These are phyloP conservation scores for Tipula confusa DNA, from an alignment of 2,888 invertebrate genomes.

Conservation along the genomic window DNA sequence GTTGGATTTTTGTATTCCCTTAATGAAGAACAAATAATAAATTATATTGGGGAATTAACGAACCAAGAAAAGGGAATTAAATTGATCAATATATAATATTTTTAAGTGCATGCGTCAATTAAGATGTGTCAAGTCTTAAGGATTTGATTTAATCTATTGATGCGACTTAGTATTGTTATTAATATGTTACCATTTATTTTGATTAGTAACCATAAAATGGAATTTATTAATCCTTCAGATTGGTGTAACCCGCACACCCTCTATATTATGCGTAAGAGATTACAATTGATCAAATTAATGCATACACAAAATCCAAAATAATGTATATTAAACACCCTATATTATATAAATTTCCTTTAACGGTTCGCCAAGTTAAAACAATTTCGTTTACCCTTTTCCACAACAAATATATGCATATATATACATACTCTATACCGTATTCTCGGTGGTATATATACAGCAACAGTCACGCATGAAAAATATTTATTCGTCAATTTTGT, in stretches of 20 bases:
- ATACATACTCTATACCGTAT: not conserved
- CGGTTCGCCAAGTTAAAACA: constrained; percentile 3
- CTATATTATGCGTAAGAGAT: not conserved
- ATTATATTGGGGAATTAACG: not conserved
- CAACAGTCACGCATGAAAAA: constrained; percentile 25
- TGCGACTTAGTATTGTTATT: not conserved
- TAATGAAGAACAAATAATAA: not conserved
- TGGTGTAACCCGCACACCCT: not conserved
- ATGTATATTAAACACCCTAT: not conserved
- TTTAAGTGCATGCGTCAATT: not conserved
- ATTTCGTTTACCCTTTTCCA: not conserved
- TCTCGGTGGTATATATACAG: not conserved
- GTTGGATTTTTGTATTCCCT: not conserved
- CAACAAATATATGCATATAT: not conserved
- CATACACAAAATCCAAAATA: not conserved
- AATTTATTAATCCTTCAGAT: not conserved
- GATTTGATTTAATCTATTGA: not conserved
- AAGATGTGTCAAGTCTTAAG: not conserved
- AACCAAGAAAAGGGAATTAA: not conserved
- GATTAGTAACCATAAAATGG: not conserved
- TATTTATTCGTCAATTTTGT: not conserved
- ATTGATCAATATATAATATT: not conserved
- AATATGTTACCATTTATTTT: not conserved
- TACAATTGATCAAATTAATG: not conserved
- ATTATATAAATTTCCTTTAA: not conserved